Base-by-base conservation (phyloP, 2,797 vertebrate genomes). In the Sebastes oblongus region DNA sequence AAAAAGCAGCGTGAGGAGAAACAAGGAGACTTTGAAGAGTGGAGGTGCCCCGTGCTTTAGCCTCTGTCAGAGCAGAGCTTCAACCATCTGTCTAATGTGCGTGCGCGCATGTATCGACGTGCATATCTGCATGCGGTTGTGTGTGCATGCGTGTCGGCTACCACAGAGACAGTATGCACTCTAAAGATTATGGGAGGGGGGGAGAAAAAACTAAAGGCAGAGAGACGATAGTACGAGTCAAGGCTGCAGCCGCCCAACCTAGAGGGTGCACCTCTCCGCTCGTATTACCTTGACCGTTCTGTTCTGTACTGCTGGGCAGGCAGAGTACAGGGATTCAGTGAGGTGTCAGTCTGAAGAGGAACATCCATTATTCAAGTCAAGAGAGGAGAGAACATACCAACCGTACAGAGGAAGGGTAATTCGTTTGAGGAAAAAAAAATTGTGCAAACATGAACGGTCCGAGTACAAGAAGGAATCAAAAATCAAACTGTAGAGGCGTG, bases 11-110 rank as follows among this genome's bases (percentile, higher is more conserved):
- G 66, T 85, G 90, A 85, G 74, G 84, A 92, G 88, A 86, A 80
- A 79, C 25, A 66, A 75, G 29, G 86, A 92, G 82, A 92, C 94
- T 95, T 95, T 95, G 94, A 95, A 95, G 95, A 91, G 89, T 78
- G 83, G 86, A 93, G 90, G 90, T 91, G 92, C 91, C 93, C 93
- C 84, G 90, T 89, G 92, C 78, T 91, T 94, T 90, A 85, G 92
- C 93, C 91, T 90, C 88, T 90, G 92, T 93, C 90, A 90, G 82
- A 89, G 86, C 83, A 69, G 66, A 80, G 91, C 86, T 87, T 87
- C 92, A 93, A 92, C 94, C 94, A 95, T 96, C 95, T 95, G 94
- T 90, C 89, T 89, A 67, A 72, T 82, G 71, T 80, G 71, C 81
- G 72, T 73, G 83, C 20, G 78, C 9, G 42, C 80, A 70, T 67